A percentile compares a stretch with the other conserved stretches of the same genome.
Conservation (phyloP, 53 echinoderm and acorn worm species). For the Arbacia lixula region DNA sequence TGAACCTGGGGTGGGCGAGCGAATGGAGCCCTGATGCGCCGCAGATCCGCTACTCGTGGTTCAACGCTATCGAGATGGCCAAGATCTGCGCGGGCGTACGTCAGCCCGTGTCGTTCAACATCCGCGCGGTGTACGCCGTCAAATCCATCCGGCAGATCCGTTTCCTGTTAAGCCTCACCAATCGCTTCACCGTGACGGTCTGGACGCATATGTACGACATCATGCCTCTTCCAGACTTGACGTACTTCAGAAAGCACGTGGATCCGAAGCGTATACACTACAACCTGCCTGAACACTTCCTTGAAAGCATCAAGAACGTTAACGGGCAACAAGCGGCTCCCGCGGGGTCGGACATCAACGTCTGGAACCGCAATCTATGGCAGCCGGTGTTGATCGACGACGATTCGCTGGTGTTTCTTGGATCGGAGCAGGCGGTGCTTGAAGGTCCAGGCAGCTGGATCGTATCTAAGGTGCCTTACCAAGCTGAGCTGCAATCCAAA, state of each 20-base stretch:
- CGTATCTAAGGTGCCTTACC: slow-evolving; percentile 81
- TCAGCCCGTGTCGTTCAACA: slow-evolving; percentile 70
- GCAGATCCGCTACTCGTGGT: slow-evolving; percentile 79
- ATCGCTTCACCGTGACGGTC: slow-evolving; percentile 74
- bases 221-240: slow-evolving; percentile 73
- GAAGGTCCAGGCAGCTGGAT: slow-evolving; percentile 89
- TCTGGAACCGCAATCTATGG: slow-evolving; percentile 84
- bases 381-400: slow-evolving; percentile 80
- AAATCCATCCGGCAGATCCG: slow-evolving; percentile 81
- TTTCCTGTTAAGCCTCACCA: slow-evolving; percentile 82
- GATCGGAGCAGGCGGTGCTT: slow-evolving; percentile 76
- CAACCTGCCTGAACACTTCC: slow-evolving; percentile 69
- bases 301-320: slow-evolving; percentile 68
- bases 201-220: slow-evolving; percentile 86
- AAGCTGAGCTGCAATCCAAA: slow-evolving; percentile 67
- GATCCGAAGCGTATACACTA: slow-evolving; percentile 84
- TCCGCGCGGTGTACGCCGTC: slow-evolving; percentile 78
- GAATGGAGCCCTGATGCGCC: slow-evolving; percentile 72
- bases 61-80: slow-evolving; percentile 84
- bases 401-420: slow-evolving; percentile 80
- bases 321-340: slow-evolving; percentile 42
- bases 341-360: neutral
- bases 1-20: slow-evolving; percentile 85
- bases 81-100: slow-evolving; percentile 68
- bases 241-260: slow-evolving; percentile 73